Evolutionary conservation across 2,888 invertebrate species (phyloP).

Genomic region (Rhingia rostrata): DNA sequence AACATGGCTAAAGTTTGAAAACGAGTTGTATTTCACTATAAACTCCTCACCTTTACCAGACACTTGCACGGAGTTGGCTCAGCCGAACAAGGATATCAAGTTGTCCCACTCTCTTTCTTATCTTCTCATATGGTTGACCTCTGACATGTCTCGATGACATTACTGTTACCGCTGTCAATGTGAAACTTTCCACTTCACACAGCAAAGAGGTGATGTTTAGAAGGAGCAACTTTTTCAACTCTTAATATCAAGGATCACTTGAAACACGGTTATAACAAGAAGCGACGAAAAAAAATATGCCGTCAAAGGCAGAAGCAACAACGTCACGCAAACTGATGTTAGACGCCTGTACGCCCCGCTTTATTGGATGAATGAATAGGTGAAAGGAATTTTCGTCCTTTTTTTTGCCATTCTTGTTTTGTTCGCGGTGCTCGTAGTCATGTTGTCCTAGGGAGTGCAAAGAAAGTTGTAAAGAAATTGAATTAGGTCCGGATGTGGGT

Average conservation of each 20-base stretch:
- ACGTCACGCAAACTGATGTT: conserved; percentile 56
- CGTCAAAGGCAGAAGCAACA: conserved; percentile 37
- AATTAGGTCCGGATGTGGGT: conserved; percentile 63
- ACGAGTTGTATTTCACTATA: conserved; percentile 22
- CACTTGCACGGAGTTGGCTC: conserved; percentile 8
- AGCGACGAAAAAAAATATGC: background rate
- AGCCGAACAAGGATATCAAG: conserved; percentile 9
- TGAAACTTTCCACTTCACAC: conserved; percentile 41
- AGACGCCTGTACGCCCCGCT: conserved; percentile 56
- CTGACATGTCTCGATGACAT: conserved; percentile 44
- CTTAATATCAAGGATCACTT: conserved; percentile 59
- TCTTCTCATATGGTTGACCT: conserved; percentile 12
- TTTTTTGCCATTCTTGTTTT: conserved; percentile 10
- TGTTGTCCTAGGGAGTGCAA: conserved; percentile 27
- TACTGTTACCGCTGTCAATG: conserved; percentile 37
- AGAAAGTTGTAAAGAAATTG: conserved; percentile 72
- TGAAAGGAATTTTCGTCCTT: conserved; percentile 30
- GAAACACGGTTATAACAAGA: conserved; percentile 50
- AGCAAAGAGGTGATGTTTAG: conserved; percentile 33
- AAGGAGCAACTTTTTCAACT: conserved; percentile 37
- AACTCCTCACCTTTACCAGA: conserved; percentile 8
- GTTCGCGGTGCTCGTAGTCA: conserved; percentile 18
- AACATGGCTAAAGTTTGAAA: conserved; percentile 51
- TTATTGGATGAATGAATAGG: conserved; percentile 66
- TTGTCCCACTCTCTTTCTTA: background rate